Evolutionary conservation across 2,888 invertebrate species (phyloP).

Genomic region (Heterodera filipjevi): DNA sequence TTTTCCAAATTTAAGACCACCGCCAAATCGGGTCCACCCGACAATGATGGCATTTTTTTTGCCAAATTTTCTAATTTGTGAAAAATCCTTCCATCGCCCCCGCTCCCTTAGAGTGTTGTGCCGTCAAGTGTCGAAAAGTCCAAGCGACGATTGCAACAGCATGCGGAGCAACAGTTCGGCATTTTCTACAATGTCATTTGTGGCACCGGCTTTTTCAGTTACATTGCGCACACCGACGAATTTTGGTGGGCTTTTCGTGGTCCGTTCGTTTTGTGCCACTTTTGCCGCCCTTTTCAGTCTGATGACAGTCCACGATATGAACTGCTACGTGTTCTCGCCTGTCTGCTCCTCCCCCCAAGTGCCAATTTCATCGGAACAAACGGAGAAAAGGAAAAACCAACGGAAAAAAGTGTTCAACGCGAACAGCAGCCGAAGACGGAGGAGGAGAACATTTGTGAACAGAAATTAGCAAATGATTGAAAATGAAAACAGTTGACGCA

Average conservation of each 20-base stretch:
- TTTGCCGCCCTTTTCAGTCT: conserved; percentile 36
- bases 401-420: not conserved
- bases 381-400: not conserved
- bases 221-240: conserved; percentile 63
- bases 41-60: no score
- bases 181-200: conserved; percentile 60
- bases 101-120: conserved; percentile 2
- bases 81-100: not conserved
- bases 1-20: no score
- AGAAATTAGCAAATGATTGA: not conserved
- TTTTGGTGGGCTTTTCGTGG: conserved; percentile 16
- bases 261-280: not conserved
- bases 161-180: conserved; percentile 56
- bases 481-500: conserved; percentile 2
- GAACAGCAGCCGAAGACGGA: not conserved
- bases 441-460: not conserved
- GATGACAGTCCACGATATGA: conserved; percentile 43
- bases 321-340: conserved; percentile 61
- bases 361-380: conserved; percentile 22
- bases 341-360: conserved; percentile 32
- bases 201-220: conserved; percentile 65
- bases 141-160: conserved; percentile 56
- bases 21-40: no score
- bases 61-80: no score
- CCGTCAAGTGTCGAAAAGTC: conserved; percentile 57